Conservation (phyloP, 2,797 vertebrate genomes). For the Siniperca obscura region DNA sequence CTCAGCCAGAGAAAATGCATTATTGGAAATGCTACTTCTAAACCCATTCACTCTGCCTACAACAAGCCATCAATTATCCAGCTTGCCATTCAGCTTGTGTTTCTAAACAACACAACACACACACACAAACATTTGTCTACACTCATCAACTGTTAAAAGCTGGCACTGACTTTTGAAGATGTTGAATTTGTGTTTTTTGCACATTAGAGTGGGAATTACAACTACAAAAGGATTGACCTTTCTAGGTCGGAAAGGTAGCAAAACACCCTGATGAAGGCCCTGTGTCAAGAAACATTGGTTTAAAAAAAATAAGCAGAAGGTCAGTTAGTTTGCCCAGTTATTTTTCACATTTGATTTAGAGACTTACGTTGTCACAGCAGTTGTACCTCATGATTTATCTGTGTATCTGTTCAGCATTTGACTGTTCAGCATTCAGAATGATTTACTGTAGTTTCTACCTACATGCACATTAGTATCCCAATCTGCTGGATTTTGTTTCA, state of each 20-base stretch:
- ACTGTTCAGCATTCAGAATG: not conserved
- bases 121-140: conserved; percentile 2
- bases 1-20: conserved; percentile 50
- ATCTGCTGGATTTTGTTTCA: not conserved
- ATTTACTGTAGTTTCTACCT: not conserved
- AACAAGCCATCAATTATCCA: conserved; percentile 54
- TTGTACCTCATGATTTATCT: not conserved
- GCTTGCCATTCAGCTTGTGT: conserved; percentile 46
- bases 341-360: not conserved
- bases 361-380: not conserved
- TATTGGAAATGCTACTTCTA: conserved; percentile 53
- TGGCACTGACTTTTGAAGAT: not conserved
- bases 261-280: not conserved
- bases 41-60: conserved; percentile 42
- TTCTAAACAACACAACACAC: conserved; percentile 12
- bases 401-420: not conserved
- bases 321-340: not conserved
- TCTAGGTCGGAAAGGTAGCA: not conserved
- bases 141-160: conserved; percentile 24
- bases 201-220: not conserved
- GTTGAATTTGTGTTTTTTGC: conserved; percentile 8
- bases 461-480: not conserved
- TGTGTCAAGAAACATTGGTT: not conserved
- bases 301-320: not conserved
- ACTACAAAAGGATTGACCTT: not conserved